Base-by-base conservation (phyloP, 1,140 invertebrate genomes). In the Pogonomyrmex californicus region DNA sequence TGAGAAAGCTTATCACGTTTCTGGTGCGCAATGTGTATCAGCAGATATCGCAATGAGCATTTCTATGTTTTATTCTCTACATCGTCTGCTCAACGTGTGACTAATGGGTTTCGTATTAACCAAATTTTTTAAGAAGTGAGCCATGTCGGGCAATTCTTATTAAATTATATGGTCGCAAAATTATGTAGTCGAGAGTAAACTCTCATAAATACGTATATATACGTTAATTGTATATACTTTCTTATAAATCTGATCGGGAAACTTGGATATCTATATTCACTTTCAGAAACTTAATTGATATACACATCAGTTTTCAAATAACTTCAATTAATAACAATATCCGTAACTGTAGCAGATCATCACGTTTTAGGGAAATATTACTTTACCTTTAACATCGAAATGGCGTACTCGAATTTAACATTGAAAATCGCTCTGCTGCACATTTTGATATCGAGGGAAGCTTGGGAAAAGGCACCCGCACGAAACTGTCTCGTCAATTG, bases 1-100 rank as follows among this genome's bases (percentile, higher is more conserved):
- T 60, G 70, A 83, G 79, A 83, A 60, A 73, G 54, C 79, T 83
- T 83, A 83, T 83, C 79, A 83, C 41, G 54, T 83, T 83, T 47
- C 79, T 62, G 68, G 79, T 41, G 68, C 41, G 68, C 79, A 83
- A 83, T 83, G 79, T 83, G 68, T 75, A 83, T 82, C 66, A 73
- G 54, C 54, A 60, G 66, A 82, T 73, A 82, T 75, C 51, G 66
- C 66, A 47, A 41, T 44, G 56, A 12, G 41, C n/a, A 33, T 83
- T 83, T 73, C 79, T 82, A 60, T 38, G 17, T 83, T 75, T 83
- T 83, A 83, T 62, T 75, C 38, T 83, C 54, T 36, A 60, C 23
- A 82, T 5, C 30, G 38, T 30, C 41, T 62, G 79, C 73, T 73
- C 68, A 83, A 75, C 41, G 17, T 60, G 66, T 83, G 79, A 83